Base-by-base conservation (phyloP, 2,797 vertebrate genomes). In the Philypnodon macrostomus region DNA sequence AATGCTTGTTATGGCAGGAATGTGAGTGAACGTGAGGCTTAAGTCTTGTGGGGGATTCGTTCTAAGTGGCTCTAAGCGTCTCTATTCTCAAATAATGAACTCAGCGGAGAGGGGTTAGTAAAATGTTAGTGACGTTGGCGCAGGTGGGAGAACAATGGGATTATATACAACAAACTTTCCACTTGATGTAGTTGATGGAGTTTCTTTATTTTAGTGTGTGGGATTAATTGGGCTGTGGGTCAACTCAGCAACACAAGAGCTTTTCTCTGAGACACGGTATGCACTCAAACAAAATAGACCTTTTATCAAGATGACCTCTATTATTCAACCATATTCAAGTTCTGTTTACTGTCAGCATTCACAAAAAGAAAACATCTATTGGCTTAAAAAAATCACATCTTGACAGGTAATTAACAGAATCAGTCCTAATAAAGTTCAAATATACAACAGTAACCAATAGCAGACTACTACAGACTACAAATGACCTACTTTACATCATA, bases 51-150 rank as follows among this genome's bases (percentile, higher is more conserved):
- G 58, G 32, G 57, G 44, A 37, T 73, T 85, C 73, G 68, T 64
- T 68, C 76, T 56, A 71, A 79, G 71, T 73, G 64, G 63, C 47
- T 79, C 81, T 77, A 70, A 40, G 60, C 45, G 38, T 73, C 70
- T 48, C 44, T 63, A 50, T 32, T 72, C 68, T 77, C 67, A 75
- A 70, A 75, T 58, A 62, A 58, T 40, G 58, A 75, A 69, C 49
- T 53, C 47, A 13, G 73, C 7, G 27, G 36, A 68, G 34, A 30
- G 19, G 66, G 58, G 42, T 58, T 45, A 24, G 53, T 58, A 8
- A 34, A 8, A 18, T n/a, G 5, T n/a, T n/a, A n/a, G 16, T 30
- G 42, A 23, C 8, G 47, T 56, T 67, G 83, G 47, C 47, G 54
- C 51, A 60, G 63, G 51, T 38, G 40, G 53, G 15, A 9, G 47